Base-by-base conservation (phyloP, 53 echinoderm and acorn worm species). In the Luidia sarsii region DNA sequence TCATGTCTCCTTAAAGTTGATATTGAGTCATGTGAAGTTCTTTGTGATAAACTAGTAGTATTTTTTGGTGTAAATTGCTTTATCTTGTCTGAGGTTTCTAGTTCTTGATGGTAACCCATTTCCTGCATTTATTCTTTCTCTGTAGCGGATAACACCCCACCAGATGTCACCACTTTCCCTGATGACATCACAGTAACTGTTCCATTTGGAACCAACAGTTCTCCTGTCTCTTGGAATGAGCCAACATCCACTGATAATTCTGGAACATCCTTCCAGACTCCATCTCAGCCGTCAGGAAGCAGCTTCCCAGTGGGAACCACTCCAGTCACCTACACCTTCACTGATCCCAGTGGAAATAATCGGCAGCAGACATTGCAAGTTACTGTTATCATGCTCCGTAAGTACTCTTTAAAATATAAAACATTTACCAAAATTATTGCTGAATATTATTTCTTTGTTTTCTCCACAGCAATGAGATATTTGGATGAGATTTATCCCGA, bases 351-450 rank as follows among this genome's bases (percentile, higher is more conserved):
- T 33, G 83, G 77, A 24, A 86, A 85, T 29, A 15, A 33, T 3
- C 86, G 77, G 13, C 24, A 15, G 15, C 86, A 89, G 52, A 8
- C 66, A 19, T 89, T 92, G 36, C 13, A 46, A 5, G 82, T 92
- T 15, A 80, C 3, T 13, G 79, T 77, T 23, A 32, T 59, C 36
- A 71, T 43, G 33, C 15, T 21, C 31, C 45, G 74, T 74, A 57
- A 38, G 56, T 25, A 21, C n/a, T n/a, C n/a, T 10, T 67, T 39
- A 9, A 2, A 18, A 8, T 2, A 1, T 7, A 7, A 23, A 23
- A 20, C 8, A 19, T 22, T 23, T n/a, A n/a, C n/a, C n/a, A n/a
- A n/a, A n/a, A n/a, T n/a, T n/a, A n/a, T n/a, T n/a, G n/a, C n/a
- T n/a, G n/a, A n/a, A n/a, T n/a, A n/a, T n/a, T n/a, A n/a, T n/a